These are phyloP conservation scores for Drosophila bocki DNA, from an alignment of 1,140 invertebrate genomes.

Conservation along the genomic window DNA sequence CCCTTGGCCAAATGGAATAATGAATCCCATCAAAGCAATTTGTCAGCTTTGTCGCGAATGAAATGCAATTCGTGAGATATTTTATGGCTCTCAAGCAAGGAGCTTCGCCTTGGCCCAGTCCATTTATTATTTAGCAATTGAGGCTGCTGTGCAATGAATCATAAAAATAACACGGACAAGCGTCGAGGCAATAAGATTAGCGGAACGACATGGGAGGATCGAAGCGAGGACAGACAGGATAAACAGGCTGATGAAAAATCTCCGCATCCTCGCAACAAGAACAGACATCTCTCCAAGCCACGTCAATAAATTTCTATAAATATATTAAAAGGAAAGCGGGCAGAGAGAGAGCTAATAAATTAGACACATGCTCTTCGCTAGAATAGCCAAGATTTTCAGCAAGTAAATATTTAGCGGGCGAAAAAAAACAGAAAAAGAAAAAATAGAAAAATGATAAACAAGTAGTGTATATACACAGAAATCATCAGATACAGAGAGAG, in stretches of 20 bases:
- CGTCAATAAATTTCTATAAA: conserved; percentile 63
- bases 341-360: conserved; percentile 64
- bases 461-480: conserved; percentile 34
- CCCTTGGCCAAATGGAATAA: conserved; percentile 40
- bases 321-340: conserved; percentile 34
- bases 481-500: conserved; percentile 58
- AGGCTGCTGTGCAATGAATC: conserved; percentile 29
- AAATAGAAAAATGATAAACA: conserved; percentile 33
- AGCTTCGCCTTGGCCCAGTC: background rate
- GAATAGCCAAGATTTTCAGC: conserved; percentile 50
- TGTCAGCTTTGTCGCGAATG: conserved; percentile 3
- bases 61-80: conserved; percentile 26
- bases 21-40: conserved; percentile 48
- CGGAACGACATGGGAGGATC: conserved; percentile 12
- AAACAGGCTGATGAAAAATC: conserved; percentile 11
- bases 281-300: conserved; percentile 8
- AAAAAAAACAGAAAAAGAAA: conserved; percentile 8
- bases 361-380: conserved; percentile 49
- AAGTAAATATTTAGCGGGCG: conserved; percentile 65
- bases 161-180: conserved; percentile 26
- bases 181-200: conserved; percentile 41
- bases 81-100: conserved; percentile 15
- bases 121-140: conserved; percentile 40
- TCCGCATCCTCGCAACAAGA: conserved; percentile 1
- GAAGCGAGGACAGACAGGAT: conserved; percentile 10